phyloP scores from a whole-genome alignment of 2,797 vertebrate genomes.

The Galago senegalensis region DNA sequence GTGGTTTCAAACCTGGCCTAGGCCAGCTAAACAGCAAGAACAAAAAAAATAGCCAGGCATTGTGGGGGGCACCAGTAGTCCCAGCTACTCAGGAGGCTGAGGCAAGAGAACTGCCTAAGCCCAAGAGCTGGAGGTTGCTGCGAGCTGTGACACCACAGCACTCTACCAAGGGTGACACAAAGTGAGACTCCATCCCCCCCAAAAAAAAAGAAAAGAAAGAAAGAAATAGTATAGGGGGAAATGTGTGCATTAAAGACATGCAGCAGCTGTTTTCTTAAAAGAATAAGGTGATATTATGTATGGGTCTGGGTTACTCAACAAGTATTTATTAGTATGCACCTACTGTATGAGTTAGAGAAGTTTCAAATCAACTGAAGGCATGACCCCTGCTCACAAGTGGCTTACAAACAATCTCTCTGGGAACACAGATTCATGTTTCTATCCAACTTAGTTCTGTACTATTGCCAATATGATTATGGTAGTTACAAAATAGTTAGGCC shows the following conservation, averaged over 20 bases:
- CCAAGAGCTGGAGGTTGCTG: too few species aligned
- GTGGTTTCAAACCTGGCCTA: too few species aligned
- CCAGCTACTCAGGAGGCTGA: too few species aligned
- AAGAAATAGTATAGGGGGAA: background rate
- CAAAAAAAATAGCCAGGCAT: too few species aligned
- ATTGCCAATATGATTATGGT: background rate
- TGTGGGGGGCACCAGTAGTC: too few species aligned
- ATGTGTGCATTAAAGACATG: background rate
- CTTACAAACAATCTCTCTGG: conserved; percentile 14
- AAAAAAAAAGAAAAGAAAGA: too few species aligned
- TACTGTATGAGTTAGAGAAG: background rate
- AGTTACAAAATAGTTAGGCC: background rate
- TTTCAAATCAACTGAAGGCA: conserved; percentile 60
- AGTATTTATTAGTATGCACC: background rate
- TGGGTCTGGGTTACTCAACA: background rate
- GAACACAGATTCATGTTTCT: conserved; percentile 13
- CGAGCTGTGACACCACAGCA: too few species aligned
- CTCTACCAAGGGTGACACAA: too few species aligned
- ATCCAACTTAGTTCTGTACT: conserved; percentile 40
- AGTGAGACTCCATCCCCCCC: too few species aligned
- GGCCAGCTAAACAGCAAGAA: too few species aligned
- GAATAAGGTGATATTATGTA: background rate
- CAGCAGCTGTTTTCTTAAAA: conserved; percentile 4
- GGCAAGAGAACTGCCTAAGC: too few species aligned
- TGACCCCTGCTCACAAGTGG: background rate